A percentile compares a stretch with the other conserved stretches of the same genome.
Evolutionary conservation across 2,888 invertebrate genomes (phyloP).

Genomic region (Sericinus montela): DNA sequence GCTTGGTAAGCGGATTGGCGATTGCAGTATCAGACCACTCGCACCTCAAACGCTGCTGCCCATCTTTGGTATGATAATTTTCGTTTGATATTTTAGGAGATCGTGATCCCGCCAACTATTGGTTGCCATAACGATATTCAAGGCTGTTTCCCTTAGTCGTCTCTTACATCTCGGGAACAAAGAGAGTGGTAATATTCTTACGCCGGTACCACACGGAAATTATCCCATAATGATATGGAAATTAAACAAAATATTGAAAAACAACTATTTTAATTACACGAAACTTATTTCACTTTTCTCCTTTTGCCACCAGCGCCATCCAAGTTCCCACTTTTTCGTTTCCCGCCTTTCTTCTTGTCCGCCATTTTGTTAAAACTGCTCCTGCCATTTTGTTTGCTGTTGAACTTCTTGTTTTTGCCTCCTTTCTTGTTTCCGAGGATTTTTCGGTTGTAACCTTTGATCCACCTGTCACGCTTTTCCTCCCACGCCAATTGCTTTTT

Average conservation of each 20-base stretch:
- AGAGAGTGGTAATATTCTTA: no score
- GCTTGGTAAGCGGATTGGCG: no score
- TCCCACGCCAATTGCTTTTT: slow-evolving; percentile 91
- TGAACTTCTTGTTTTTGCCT: slow-evolving; percentile 31
- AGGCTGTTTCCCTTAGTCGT: no score
- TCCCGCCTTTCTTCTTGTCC: slow-evolving; percentile 45
- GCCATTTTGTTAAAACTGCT: slow-evolving; percentile 35
- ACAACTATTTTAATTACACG: slow-evolving; percentile 21
- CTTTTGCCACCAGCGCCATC: slow-evolving; percentile 52
- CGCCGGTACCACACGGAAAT: no score
- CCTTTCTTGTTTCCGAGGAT: slow-evolving; percentile 53
- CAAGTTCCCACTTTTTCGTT: slow-evolving; percentile 41
- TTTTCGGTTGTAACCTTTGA: slow-evolving; percentile 77
- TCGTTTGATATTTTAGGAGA: no score
- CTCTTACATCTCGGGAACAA: no score
- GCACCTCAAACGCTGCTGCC: no score
- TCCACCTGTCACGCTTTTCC: slow-evolving; percentile 82
- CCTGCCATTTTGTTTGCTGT: slow-evolving; percentile 30
- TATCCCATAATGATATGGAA: no score
- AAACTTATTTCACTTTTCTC: slow-evolving; percentile 48
- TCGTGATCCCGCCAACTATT: no score
- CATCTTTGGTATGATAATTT: no score
- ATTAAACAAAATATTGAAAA: slow-evolving; percentile 6
- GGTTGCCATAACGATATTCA: no score
- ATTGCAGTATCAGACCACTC: no score